Conservation (phyloP, 2,888 invertebrate species). For the Chaetogeoica ovagalla region DNA sequence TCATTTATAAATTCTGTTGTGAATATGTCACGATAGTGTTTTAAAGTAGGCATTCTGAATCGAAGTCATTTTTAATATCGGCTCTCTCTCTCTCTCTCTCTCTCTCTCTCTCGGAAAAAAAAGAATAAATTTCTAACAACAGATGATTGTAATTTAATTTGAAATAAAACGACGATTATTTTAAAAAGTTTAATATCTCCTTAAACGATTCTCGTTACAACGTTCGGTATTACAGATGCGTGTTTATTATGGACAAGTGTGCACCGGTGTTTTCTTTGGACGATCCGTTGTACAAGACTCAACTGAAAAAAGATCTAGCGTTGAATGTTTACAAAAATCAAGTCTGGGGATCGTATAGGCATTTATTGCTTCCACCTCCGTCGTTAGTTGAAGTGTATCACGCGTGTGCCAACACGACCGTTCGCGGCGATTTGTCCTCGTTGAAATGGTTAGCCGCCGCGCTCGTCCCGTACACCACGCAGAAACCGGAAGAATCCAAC, state of each 20-base stretch:
- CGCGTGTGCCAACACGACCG: slow-evolving; percentile 75
- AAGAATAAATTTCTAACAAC: no score
- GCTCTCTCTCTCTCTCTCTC: no score
- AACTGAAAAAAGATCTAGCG: slow-evolving; percentile 73
- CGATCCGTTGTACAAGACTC: slow-evolving; percentile 68
- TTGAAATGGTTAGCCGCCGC: slow-evolving; percentile 80
- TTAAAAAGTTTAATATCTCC: no score
- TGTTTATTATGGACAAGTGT: slow-evolving; percentile 66
- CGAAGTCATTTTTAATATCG: not conserved
- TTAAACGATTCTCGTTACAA: no score
- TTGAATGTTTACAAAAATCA: slow-evolving; percentile 75
- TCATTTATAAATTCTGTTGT: not conserved
- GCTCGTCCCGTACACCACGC: slow-evolving; percentile 38
- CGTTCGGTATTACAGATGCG: slow-evolving; percentile 60
- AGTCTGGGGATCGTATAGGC: slow-evolving; percentile 82
- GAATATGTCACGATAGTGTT: no score
- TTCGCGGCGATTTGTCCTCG: slow-evolving; percentile 84
- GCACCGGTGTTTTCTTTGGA: slow-evolving; percentile 71
- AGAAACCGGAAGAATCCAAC: slow-evolving; percentile 44
- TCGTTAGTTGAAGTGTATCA: slow-evolving; percentile 65
- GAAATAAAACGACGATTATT: not conserved
- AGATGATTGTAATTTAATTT: not conserved
- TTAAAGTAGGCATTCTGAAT: no score
- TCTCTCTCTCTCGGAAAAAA: no score
- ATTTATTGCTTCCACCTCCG: slow-evolving; percentile 68